phyloP scores from a whole-genome alignment of 2,113 vertebrate genomes.

The Opisthocomus hoazin region DNA sequence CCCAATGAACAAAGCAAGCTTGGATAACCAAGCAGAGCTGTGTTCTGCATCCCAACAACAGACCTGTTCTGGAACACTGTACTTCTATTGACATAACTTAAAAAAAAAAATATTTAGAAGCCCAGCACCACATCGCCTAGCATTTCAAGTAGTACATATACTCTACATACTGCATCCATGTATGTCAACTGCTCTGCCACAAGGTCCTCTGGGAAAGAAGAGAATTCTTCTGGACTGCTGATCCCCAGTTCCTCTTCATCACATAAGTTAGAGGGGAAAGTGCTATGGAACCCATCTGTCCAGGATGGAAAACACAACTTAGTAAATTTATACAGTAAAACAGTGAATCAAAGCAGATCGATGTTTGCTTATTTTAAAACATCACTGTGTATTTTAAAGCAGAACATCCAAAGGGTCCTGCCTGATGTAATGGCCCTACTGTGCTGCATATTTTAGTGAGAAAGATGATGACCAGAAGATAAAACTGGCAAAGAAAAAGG shows the following conservation, averaged over 20 bases:
- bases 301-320: background rate
- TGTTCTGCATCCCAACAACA: background rate
- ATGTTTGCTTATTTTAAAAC: background rate
- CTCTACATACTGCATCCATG: slow-evolving; percentile 88
- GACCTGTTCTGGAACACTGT: background rate
- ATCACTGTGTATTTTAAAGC: background rate
- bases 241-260: slow-evolving; percentile 82
- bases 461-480: background rate
- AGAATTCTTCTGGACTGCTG: slow-evolving; percentile 80
- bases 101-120: background rate
- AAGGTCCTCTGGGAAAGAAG: slow-evolving; percentile 81
- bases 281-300: slow-evolving; percentile 76
- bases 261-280: slow-evolving; percentile 68
- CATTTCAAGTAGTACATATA: background rate
- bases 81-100: background rate
- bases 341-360: background rate
- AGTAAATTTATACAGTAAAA: background rate
- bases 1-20: background rate
- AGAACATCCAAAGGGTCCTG: background rate
- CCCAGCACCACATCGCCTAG: background rate
- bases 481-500: background rate
- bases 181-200: slow-evolving; percentile 95
- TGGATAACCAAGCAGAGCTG: background rate
- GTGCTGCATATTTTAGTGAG: background rate
- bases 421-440: background rate